Base-by-base conservation (phyloP, 2,888 invertebrate species). In the Dascillus cervinus region DNA sequence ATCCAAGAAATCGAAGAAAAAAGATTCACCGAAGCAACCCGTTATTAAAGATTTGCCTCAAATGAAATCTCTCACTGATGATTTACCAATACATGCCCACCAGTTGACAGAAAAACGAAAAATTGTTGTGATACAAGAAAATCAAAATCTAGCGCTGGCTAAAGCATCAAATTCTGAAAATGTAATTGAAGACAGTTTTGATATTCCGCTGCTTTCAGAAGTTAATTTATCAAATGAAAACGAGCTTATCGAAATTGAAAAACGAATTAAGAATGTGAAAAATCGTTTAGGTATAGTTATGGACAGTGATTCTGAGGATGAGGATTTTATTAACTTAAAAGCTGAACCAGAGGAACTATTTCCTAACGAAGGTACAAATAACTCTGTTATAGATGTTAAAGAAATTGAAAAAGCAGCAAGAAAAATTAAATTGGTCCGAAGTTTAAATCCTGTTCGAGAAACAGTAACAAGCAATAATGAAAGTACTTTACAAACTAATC, bases 311-410 rank as follows among this genome's bases (percentile, higher is more conserved):
- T 73, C 72, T 3, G 75, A 77, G 40, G 76, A 75, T 55, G 78
- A 78, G 43, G 79, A 81, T 55, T 75, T 75, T 53, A 62, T 77
- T 17, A 79, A 75, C 58, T 70, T 80, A 14, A 72, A 75, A 43
- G 75, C 75, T 22, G 79, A 78, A 50, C 76, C 75, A 50, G 55
- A 49, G 22, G 55, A 53, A 21, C 38, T 53, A 29, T 48, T 52
- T 22, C 39, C 49, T 25, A 43, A 39, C 29, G 46, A 47, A 24
- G n/a, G n/a, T n/a, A n/a, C n/a, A n/a, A n/a, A n/a, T n/a, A n/a
- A n/a, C n/a, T n/a, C n/a, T n/a, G n/a, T n/a, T n/a, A n/a, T n/a
- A n/a, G n/a, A n/a, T n/a, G n/a, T n/a, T n/a, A n/a, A n/a, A n/a
- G n/a, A n/a, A n/a, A n/a, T n/a, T n/a, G n/a, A n/a, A n/a, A n/a